Base-by-base conservation (phyloP, 2,888 invertebrate species). In the Hydrotaea cyrtoneurina region DNA sequence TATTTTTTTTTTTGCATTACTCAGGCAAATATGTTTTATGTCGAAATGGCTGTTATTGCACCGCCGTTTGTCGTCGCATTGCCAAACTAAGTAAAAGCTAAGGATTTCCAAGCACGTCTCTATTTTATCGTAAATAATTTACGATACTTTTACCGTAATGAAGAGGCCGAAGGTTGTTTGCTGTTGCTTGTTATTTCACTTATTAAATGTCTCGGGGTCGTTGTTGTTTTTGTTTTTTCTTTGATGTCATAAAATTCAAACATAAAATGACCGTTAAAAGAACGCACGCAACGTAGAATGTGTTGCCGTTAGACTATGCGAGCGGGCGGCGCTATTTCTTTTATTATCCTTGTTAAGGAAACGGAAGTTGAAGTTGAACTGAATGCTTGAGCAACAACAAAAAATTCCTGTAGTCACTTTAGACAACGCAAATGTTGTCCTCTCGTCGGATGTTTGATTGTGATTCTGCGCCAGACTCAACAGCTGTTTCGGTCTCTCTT, bases 301-400 rank as follows among this genome's bases (percentile, higher is more conserved):
- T 31, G 31, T 31, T 77, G 57, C 15, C 50, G 55, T 11, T 72
- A 57, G 31, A 76, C 43, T 57, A 1, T 23, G 17, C 8, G 31
- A n/a, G 15, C 26, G 31, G 31, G 31, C 15, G n/a, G n/a, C n/a
- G n/a, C n/a, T n/a, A n/a, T 8, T 46, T n/a, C 78, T 74, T 74
- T 36, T 50, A 21, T 50, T 86, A 85, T 89, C 89, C 89, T 89
- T 88, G 87, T 86, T 86, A 46, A 83, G 86, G 86, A 88, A 84
- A 87, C 86, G 87, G 88, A 85, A 76, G 87, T 87, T 82, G 75
- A 82, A 82, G 83, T 71, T 23, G 71, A 87, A 78, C 78, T 85
- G 75, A 79, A 85, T 55, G 39, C 5, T 77, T 64, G n/a, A 19
- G 57, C 36, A 74, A 79, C 62, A 74, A 75, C 21, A 80, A 80